A percentile compares a stretch with the other conserved stretches of the same genome.
These are phyloP conservation scores for Sylvia borin DNA, from an alignment of 2,797 vertebrate genomes.

Conservation along the genomic window DNA sequence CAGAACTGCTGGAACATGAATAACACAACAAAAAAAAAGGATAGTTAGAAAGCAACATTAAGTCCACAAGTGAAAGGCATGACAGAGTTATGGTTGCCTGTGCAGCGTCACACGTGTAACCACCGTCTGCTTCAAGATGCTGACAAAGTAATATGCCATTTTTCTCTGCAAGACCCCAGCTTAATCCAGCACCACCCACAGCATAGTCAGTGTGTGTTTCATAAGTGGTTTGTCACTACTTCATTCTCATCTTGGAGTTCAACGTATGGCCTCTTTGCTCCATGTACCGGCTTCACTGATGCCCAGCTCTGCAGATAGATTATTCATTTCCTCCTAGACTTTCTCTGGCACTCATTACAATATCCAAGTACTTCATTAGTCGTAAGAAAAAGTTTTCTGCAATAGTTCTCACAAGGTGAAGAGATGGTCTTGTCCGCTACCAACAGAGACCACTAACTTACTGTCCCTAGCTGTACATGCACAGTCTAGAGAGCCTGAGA, in stretches of 20 bases:
- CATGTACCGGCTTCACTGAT: background rate
- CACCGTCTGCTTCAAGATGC: background rate
- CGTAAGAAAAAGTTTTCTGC: background rate
- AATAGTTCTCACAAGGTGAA: background rate
- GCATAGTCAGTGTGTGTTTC: rapidly evolving
- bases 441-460: background rate
- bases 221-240: background rate
- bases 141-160: rapidly evolving
- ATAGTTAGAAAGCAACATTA: background rate
- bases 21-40: background rate
- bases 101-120: background rate
- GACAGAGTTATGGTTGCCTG: background rate
- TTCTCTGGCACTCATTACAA: background rate
- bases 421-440: background rate
- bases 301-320: background rate
- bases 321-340: background rate
- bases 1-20: background rate
- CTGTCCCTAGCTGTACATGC: background rate
- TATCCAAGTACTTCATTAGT: background rate
- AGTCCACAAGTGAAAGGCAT: background rate
- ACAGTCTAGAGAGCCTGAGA: background rate
- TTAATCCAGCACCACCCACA: rapidly evolving
- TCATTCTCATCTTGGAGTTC: background rate
- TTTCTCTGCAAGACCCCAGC: background rate
- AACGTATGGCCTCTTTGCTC: rapidly evolving